Base-by-base conservation (phyloP, 2,888 invertebrate species). In the Flabesymbios commensalis region DNA sequence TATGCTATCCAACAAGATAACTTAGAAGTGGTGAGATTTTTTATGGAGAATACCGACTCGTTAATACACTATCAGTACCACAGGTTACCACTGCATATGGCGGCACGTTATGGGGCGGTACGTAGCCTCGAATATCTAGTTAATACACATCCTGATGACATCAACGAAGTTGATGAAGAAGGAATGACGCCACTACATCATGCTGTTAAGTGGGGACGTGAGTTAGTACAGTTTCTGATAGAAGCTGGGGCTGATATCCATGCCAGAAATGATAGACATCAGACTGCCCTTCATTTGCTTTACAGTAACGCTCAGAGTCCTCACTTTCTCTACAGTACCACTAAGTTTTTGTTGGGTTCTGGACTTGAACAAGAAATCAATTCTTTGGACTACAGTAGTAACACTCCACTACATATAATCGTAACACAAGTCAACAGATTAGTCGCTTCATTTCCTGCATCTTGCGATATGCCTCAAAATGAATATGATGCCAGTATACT, bases 121-220 rank as follows among this genome's bases (percentile, higher is more conserved):
- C 57, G 72, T 51, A 75, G 78, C 51, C 72, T 80, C 24, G 52
- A 64, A 3, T 79, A 78, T 66, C 75, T 78, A 43, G 67, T 78
- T 2, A 61, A 69, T n/a, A 59, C 64, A 10, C 73, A 71, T 33
- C 75, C 77, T 22, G 70, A 71, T 7, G 69, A 72, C 42, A 66
- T 80, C 19, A 73, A 79, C 60, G 59, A 65, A 14, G 60, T 69
- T 24, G 73, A 75, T 58, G 59, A 88, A 78, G 89, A 90, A 75
- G 90, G 90, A 82, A 90, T 90, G 78, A 90, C 88, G 78, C 90
- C 90, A n/a, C 88, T 90, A 61, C 89, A 90, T 79, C 88, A 89
- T 75, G 84, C 90, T 17, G 89, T 89, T 22, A 84, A 89, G 29
- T 90, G 90, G 77, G 89, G 90, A 68, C 86, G 87, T 51, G 87